Conservation (phyloP, 2,113 vertebrate species). For the Alaudala cheleensis region DNA sequence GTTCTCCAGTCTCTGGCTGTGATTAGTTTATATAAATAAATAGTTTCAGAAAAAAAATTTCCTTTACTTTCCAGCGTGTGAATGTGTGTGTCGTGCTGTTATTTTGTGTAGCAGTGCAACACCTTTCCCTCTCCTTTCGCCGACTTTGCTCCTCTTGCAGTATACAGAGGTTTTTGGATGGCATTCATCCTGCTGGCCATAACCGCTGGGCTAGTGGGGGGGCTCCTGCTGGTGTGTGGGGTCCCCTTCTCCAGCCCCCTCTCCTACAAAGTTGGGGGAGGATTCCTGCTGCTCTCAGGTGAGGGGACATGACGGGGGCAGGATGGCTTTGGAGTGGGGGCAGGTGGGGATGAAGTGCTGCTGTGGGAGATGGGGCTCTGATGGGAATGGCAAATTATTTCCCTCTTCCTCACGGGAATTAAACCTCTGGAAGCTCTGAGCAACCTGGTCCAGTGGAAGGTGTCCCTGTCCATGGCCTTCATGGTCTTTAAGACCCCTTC, state of each 20-base stretch:
- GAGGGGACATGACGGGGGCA: not conserved
- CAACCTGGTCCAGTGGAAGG: not conserved
- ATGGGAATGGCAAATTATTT: not conserved
- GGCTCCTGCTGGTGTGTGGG: conserved; percentile 83
- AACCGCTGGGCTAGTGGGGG: conserved; percentile 72
- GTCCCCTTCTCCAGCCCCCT: conserved; percentile 80
- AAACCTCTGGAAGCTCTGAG: not conserved
- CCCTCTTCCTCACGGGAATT: not conserved
- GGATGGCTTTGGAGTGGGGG: not conserved
- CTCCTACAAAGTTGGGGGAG: conserved; percentile 80
- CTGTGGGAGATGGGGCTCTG: not conserved
- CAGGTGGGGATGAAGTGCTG: not conserved
- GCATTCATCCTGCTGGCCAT: conserved; percentile 79
- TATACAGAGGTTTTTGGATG: conserved; percentile 90
- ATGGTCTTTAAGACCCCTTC: not conserved
- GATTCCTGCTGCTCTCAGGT: conserved; percentile 83
- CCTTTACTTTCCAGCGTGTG: too few species aligned
- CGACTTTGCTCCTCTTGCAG: conserved; percentile 49
- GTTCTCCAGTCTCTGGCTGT: too few species aligned
- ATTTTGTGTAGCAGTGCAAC: too few species aligned
- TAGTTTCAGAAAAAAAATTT: too few species aligned
- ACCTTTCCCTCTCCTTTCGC: not conserved
- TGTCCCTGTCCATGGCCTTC: not conserved
- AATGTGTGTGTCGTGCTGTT: too few species aligned
- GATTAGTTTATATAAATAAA: too few species aligned